Evolutionary conservation across 2,113 vertebrate species (phyloP).

Genomic region (Pseudopipra pipra): DNA sequence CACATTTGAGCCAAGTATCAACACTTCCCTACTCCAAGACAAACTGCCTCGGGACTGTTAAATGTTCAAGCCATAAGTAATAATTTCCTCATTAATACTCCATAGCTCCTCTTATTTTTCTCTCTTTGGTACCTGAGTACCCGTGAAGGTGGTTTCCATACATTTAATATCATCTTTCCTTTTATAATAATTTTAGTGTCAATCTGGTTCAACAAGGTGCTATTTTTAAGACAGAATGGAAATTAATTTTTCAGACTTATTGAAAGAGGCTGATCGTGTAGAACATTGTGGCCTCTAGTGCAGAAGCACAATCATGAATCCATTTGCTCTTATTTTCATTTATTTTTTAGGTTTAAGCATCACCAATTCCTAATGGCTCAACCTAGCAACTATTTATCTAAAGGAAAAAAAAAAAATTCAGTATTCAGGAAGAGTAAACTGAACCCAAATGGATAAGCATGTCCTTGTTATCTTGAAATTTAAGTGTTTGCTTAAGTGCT

Average conservation of each 20-base stretch:
- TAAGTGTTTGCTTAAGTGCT: neutral
- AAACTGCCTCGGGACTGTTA: neutral
- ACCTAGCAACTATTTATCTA: neutral
- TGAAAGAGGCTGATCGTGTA: conserved; percentile 18
- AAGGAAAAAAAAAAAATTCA: neutral
- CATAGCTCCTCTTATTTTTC: conserved; percentile 1
- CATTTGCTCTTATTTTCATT: neutral
- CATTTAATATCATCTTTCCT: conserved; percentile 11
- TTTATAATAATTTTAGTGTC: conserved; percentile 7
- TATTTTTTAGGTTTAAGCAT: neutral
- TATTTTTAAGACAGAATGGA: conserved; percentile 31
- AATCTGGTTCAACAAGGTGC: neutral
- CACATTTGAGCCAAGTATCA: neutral
- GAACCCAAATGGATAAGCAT: neutral
- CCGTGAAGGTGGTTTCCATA: neutral
- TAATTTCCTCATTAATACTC: conserved; percentile 22
- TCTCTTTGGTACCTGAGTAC: neutral
- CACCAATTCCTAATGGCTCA: neutral
- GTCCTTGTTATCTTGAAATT: neutral
- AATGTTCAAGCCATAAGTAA: neutral
- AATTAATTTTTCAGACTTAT: neutral
- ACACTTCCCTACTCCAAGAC: neutral
- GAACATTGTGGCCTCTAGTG: neutral
- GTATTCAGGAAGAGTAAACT: neutral
- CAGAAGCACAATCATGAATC: neutral